Conservation (phyloP, 2,113 vertebrate species). For the Ginglymostoma cirratum region DNA sequence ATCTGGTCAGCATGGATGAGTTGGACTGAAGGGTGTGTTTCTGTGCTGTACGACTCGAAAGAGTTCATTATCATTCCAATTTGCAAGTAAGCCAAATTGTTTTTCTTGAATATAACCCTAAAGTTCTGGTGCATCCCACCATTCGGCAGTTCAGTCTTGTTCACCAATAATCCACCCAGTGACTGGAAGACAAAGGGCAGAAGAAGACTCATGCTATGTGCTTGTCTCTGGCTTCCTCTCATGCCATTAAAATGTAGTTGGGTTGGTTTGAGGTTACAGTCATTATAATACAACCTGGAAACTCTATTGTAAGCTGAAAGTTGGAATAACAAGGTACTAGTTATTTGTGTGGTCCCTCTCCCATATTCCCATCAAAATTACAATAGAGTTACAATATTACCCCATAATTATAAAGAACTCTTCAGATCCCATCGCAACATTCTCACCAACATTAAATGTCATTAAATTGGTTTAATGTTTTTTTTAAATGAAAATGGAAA, state of each 20-base stretch:
- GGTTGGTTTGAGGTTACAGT: background rate
- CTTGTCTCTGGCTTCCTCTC: background rate
- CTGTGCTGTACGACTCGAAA: too few species aligned
- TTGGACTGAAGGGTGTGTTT: too few species aligned
- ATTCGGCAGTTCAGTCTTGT: background rate
- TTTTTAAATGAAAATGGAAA: background rate
- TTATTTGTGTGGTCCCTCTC: background rate
- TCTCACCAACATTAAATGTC: background rate
- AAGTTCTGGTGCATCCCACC: background rate
- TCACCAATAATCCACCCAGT: background rate
- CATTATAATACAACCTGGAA: background rate
- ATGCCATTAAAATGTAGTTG: background rate
- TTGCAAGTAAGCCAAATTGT: background rate
- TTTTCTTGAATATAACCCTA: background rate
- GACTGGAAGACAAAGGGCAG: background rate
- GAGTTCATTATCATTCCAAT: background rate
- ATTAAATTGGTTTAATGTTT: background rate
- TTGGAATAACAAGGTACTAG: background rate
- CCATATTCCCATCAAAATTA: background rate
- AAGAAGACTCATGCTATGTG: background rate
- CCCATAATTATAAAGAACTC: background rate
- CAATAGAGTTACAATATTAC: background rate
- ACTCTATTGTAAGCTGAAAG: background rate
- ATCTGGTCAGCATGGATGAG: too few species aligned
- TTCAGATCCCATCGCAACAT: background rate